These are phyloP conservation scores for Leiothrix lutea DNA, from an alignment of 2,113 vertebrate genomes.

Conservation along the genomic window DNA sequence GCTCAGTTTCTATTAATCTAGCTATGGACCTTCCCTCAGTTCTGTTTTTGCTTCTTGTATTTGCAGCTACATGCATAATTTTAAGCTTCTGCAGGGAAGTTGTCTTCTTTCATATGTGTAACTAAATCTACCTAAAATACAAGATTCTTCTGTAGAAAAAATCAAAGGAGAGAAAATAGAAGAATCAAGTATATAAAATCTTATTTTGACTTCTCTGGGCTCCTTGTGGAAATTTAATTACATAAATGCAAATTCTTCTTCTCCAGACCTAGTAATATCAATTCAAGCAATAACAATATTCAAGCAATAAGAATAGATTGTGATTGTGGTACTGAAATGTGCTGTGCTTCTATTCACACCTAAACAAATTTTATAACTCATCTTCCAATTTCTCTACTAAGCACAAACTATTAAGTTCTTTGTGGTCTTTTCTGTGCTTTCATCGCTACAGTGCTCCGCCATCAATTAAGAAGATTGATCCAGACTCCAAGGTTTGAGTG, in stretches of 20 bases:
- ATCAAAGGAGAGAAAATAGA: neutral
- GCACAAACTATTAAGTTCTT: neutral
- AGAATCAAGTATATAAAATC: neutral
- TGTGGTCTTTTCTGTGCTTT: neutral
- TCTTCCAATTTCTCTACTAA: neutral
- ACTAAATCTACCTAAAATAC: neutral
- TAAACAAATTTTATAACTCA: neutral
- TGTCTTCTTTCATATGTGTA: neutral
- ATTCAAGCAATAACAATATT: neutral
- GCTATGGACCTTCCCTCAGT: neutral
- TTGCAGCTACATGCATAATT: neutral
- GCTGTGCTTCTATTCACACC: neutral
- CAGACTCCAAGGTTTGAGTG: neutral
- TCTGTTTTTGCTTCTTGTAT: neutral
- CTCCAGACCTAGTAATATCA: neutral
- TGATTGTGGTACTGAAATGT: neutral
- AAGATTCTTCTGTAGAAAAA: neutral
- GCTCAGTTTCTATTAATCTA: neutral
- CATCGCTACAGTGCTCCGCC: neutral
- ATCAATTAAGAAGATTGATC: neutral
- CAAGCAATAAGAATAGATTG: neutral
- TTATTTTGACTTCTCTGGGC: neutral
- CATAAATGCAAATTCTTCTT: neutral
- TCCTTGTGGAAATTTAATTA: neutral
- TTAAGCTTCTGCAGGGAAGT: neutral